Conservation (phyloP, 2,888 invertebrate species). For the Caenorhabditis zanzibari region DNA sequence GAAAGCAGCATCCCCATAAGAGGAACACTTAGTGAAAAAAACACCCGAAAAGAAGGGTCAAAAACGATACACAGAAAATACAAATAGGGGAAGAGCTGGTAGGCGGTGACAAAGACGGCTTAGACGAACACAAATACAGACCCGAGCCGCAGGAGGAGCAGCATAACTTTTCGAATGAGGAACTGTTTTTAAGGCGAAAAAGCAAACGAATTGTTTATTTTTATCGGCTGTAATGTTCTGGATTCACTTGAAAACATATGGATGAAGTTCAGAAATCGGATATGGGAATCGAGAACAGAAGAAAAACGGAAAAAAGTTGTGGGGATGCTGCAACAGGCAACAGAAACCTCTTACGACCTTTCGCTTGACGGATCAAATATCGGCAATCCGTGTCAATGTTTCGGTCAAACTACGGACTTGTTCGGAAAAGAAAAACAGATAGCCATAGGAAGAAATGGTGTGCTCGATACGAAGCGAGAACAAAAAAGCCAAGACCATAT, state of each 20-base stretch:
- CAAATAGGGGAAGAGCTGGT: slow-evolving; percentile 48
- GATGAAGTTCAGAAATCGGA: slow-evolving; percentile 44
- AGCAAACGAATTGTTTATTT: slow-evolving; percentile 26
- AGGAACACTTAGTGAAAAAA: slow-evolving; percentile 50
- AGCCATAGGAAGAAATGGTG: neutral
- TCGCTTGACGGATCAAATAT: slow-evolving; percentile 45
- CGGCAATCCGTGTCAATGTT: slow-evolving; percentile 36
- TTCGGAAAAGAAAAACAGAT: neutral
- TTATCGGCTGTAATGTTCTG: slow-evolving; percentile 13
- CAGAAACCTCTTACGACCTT: slow-evolving; percentile 42
- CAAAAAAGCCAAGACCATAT: slow-evolving; percentile 42
- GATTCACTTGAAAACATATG: slow-evolving; percentile 6
- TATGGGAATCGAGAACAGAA: slow-evolving; percentile 14
- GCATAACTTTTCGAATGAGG: slow-evolving; percentile 25
- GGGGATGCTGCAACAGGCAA: slow-evolving; percentile 10
- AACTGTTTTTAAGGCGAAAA: slow-evolving; percentile 1
- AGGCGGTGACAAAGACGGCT: slow-evolving; percentile 18
- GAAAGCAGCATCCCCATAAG: slow-evolving; percentile 1
- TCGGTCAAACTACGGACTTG: slow-evolving; percentile 36
- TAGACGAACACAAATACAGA: slow-evolving; percentile 24
- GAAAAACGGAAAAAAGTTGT: slow-evolving; percentile 39
- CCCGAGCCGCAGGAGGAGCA: neutral
- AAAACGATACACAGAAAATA: slow-evolving; percentile 45
- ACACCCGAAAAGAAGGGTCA: slow-evolving; percentile 10
- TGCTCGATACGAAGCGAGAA: slow-evolving; percentile 2